Conservation (phyloP, 1,140 invertebrate genomes). For the Gonioctena quinquepunctata region DNA sequence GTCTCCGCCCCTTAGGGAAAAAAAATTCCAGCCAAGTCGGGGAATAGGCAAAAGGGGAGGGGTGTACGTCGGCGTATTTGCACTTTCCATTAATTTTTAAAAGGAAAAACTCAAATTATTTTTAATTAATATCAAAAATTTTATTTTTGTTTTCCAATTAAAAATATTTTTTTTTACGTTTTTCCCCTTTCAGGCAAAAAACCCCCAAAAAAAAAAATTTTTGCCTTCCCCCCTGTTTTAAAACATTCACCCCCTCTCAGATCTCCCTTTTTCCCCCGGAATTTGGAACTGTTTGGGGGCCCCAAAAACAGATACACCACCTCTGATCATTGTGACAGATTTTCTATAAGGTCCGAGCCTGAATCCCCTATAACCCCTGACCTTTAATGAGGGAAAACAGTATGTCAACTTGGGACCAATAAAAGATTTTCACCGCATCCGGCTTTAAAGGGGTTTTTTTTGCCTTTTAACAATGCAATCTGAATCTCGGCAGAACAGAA, state of each 20-base stretch:
- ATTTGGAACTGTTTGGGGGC: background rate
- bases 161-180: background rate
- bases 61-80: background rate
- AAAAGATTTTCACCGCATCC: slow-evolving; percentile 1
- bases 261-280: background rate
- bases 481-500: background rate
- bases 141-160: background rate
- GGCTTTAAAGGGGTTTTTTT: background rate
- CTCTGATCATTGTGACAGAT: background rate
- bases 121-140: background rate
- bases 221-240: too few relatives aligned
- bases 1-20: background rate
- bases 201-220: background rate
- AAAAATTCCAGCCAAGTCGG: background rate
- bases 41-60: background rate
- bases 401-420: slow-evolving; percentile 6
- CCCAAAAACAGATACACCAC: background rate
- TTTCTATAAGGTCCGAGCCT: background rate
- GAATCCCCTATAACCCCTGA: slow-evolving; percentile 8
- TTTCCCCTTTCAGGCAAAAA: too few relatives aligned
- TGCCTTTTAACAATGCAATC: background rate
- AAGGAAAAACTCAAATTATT: too few relatives aligned
- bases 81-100: background rate
- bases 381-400: slow-evolving; percentile 2
- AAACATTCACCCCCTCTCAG: background rate